A percentile compares a stretch with the other conserved stretches of the same genome.
Evolutionary conservation across 1,140 invertebrate species (phyloP).

Genomic region (Chlorops oryzae): DNA sequence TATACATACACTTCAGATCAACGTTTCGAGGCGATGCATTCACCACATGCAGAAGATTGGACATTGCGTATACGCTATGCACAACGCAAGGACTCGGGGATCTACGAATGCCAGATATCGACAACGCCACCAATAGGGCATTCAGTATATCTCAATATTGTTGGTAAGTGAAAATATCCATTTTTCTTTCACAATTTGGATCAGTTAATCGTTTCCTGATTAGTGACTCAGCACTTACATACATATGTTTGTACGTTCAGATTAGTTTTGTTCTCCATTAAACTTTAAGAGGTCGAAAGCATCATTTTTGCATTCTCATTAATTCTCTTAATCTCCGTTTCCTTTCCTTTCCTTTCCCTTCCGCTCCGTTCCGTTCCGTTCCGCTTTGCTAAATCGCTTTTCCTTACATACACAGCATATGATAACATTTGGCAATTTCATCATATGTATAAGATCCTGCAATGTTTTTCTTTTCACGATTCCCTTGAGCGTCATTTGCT

Average conservation of each 20-base stretch:
- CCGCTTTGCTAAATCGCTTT: not conserved
- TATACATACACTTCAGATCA: constrained; percentile 85
- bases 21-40: constrained; percentile 70
- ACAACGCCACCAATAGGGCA: constrained; percentile 78
- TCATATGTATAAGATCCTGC: not conserved
- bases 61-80: constrained; percentile 68
- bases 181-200: not conserved
- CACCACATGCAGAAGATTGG: constrained; percentile 71
- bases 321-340: not conserved
- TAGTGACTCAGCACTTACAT: too few species aligned
- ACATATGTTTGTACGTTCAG: too few species aligned
- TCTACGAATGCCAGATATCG: constrained; percentile 82
- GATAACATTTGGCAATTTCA: not conserved
- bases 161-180: constrained; percentile 59
- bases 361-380: not conserved
- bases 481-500: constrained; percentile 39
- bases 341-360: not conserved
- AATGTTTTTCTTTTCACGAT: constrained; percentile 24
- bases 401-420: not conserved
- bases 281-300: too few species aligned
- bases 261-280: too few species aligned
- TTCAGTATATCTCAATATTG: constrained; percentile 67
- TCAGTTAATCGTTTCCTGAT: not conserved
- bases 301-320: not conserved
- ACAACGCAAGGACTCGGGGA: constrained; percentile 70